phyloP scores from a whole-genome alignment of 2,113 vertebrate genomes.

The Kryptolebias marmoratus region DNA sequence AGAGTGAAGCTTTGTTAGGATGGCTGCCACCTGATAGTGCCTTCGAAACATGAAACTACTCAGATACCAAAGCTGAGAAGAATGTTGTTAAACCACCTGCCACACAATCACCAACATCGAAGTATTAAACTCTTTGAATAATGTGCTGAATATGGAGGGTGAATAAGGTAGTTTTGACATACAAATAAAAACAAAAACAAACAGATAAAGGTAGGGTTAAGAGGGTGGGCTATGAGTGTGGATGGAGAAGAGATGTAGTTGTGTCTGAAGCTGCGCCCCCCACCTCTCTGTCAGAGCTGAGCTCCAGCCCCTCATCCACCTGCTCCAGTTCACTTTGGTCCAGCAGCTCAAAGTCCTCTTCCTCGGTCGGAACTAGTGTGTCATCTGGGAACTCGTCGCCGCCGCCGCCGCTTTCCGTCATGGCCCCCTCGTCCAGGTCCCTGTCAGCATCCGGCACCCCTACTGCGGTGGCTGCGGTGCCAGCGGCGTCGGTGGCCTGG shows the following conservation, averaged over 20 bases:
- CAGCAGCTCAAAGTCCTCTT: constrained; percentile 98
- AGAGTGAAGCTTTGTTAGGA: background rate
- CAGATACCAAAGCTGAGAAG: constrained; percentile 20
- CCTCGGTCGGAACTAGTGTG: constrained; percentile 76
- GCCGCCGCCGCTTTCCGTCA: constrained; percentile 12
- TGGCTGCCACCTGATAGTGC: background rate
- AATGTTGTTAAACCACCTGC: background rate
- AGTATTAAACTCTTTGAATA: constrained; percentile 41
- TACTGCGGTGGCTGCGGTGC: constrained; percentile 7
- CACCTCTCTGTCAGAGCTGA: constrained; percentile 72
- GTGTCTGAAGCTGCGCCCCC: constrained; percentile 50
- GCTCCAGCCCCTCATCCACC: constrained; percentile 86
- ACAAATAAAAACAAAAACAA: constrained; percentile 60
- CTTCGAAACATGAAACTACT: background rate
- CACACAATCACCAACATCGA: constrained; percentile 14
- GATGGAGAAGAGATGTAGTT: constrained; percentile 53
- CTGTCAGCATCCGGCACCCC: constrained; percentile 9
- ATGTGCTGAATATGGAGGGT: constrained; percentile 24
- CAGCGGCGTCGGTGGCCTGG: constrained; percentile 46
- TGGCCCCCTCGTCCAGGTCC: constrained; percentile 37
- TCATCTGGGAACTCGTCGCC: constrained; percentile 65
- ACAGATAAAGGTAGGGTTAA: background rate
- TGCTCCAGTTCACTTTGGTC: constrained; percentile 98
- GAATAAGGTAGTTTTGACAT: constrained; percentile 47
- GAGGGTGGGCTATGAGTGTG: constrained; percentile 73